These are phyloP conservation scores for Helostoma temminkii DNA, from an alignment of 2,797 vertebrate genomes.

Conservation along the genomic window DNA sequence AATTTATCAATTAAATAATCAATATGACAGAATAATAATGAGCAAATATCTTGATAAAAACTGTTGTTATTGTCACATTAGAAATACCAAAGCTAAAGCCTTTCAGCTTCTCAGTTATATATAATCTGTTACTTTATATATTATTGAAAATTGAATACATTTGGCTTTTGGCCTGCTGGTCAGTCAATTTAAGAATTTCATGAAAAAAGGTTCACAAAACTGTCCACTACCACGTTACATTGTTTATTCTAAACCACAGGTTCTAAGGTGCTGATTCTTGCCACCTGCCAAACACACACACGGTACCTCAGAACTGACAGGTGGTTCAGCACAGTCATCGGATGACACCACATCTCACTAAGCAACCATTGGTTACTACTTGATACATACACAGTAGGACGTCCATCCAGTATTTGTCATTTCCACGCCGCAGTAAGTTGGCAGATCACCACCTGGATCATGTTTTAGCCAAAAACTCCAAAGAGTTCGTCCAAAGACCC, in stretches of 20 bases:
- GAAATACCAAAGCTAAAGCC: too few relatives aligned
- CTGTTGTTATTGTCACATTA: too few relatives aligned
- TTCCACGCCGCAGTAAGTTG: conserved; percentile 24
- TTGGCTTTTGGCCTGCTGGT: too few relatives aligned
- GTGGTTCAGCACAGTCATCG: not conserved
- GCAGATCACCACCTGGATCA: conserved; percentile 31
- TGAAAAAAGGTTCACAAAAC: too few relatives aligned
- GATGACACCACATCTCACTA: not conserved
- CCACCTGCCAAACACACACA: not conserved
- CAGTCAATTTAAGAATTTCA: too few relatives aligned
- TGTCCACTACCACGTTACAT: too few relatives aligned
- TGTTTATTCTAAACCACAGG: not conserved
- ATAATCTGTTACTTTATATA: too few relatives aligned
- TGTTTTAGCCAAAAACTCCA: conserved; percentile 27
- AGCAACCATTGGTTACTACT: not conserved
- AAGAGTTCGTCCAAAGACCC: conserved; percentile 25
- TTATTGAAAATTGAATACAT: too few relatives aligned
- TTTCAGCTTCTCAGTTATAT: too few relatives aligned
- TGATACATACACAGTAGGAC: conserved; percentile 27
- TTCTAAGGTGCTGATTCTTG: not conserved
- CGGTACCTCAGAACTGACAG: not conserved
- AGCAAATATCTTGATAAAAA: too few relatives aligned
- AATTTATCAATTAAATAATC: too few relatives aligned
- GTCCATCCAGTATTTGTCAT: conserved; percentile 45
- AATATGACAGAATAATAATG: too few relatives aligned